Evolutionary conservation across 2,797 vertebrate species (phyloP), one percentile per base, ranked within the genome.

Genomic region (Microcaecilia unicolor): DNA sequence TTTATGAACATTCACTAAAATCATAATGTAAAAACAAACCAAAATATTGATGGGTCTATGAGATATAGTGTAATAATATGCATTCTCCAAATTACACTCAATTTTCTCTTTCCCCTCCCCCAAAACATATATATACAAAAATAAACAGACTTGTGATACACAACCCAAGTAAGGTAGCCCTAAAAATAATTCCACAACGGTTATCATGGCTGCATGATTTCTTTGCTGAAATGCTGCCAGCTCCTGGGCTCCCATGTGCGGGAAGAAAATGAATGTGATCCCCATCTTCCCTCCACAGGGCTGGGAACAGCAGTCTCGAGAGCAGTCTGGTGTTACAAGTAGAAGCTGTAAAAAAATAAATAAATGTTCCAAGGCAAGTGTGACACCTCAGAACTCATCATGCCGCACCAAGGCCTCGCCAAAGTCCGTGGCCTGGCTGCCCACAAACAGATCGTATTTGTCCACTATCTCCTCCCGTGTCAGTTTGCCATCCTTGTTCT

Each of bases 371-470:
- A 59, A 51, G 55, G 55, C 57, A 59, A 18, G 18, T 11, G 13
- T 11, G 13, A 34, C 25, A 34, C 44, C 40, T 67, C 74, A 94
- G 58, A 94, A 92, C 49, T 97, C 93, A 11, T 97, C 92, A 3
- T 96, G 93, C 26, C 83, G 78, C 51, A 91, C 78, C 58, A 97
- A 64, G 2, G 90, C 90, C 45, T 91, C 90, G 2, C 93, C 92
- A 8, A 90, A 97, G 66, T 96, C 85, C 9, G 92, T 97, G 48
- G 88, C 92, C 67, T 96, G 92, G 60, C 92, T 97, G 25, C 91
- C 93, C 37, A 96, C 93, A 44, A 95, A 97, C 51, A 95, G 57
- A 29, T 94, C 89, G 2, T 85, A 88, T 39, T 93, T 95, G 44
- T 88, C 76, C 21, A 95, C 70, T 24, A 97, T 87, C 60, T 97